These are phyloP conservation scores for Siphamia tubifer DNA, from an alignment of 2,113 vertebrate species.

Conservation along the genomic window DNA sequence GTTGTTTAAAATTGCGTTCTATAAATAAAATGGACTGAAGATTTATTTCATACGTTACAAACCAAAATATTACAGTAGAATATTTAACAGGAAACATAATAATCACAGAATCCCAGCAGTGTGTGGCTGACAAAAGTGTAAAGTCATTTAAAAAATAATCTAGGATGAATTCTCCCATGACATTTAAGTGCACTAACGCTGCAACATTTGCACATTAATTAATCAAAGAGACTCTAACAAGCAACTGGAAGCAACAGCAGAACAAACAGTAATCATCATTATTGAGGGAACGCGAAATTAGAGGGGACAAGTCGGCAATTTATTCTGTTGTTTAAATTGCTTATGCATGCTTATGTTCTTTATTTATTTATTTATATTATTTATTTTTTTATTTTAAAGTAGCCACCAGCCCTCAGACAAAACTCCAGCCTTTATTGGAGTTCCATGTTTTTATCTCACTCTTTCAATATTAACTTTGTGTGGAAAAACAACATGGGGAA, in stretches of 20 bases:
- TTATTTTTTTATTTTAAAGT: not conserved
- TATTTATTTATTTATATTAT: not conserved
- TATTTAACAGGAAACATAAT: too few relatives aligned
- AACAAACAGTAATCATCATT: conserved; percentile 11
- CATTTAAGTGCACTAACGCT: not conserved
- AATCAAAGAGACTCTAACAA: conserved; percentile 2
- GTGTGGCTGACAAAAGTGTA: not conserved
- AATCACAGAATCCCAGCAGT: not conserved
- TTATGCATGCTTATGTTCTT: too few relatives aligned
- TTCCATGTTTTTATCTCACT: too few relatives aligned
- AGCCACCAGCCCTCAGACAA: not conserved
- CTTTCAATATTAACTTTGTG: too few relatives aligned
- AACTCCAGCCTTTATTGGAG: too few relatives aligned
- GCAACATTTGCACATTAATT: conserved; percentile 19
- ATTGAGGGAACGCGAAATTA: not conserved
- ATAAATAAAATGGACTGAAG: too few relatives aligned
- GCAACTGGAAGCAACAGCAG: not conserved
- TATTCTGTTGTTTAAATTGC: not conserved
- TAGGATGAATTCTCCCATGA: not conserved
- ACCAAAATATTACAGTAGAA: too few relatives aligned
- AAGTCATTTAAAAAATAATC: not conserved
- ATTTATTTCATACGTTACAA: too few relatives aligned
- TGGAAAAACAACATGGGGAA: too few relatives aligned
- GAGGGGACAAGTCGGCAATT: not conserved
- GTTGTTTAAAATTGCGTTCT: too few relatives aligned